A percentile compares a stretch with the other conserved stretches of the same genome.
Evolutionary conservation across 2,113 vertebrate genomes (phyloP).

Genomic region (Hemichromis elongatus): DNA sequence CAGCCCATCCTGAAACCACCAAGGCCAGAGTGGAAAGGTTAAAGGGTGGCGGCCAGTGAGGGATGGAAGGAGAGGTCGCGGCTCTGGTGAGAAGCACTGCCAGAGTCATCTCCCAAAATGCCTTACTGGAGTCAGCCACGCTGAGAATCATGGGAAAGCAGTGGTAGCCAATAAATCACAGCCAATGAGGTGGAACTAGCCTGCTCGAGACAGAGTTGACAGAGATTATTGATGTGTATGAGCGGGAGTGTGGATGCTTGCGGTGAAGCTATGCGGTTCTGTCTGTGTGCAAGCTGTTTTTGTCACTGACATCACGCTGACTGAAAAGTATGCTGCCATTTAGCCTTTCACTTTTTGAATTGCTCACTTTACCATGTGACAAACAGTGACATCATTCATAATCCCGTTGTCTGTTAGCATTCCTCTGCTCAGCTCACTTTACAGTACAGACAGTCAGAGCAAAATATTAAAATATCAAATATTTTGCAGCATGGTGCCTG

Average conservation of each 20-base stretch:
- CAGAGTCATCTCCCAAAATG: slow-evolving; percentile 49
- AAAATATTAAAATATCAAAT: neutral
- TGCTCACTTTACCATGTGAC: neutral
- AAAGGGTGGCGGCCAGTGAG: slow-evolving; percentile 11
- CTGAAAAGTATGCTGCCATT: neutral
- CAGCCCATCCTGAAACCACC: neutral
- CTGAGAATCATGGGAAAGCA: slow-evolving; percentile 69
- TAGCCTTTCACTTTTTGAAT: neutral
- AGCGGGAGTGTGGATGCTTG: neutral
- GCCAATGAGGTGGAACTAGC: slow-evolving; percentile 70
- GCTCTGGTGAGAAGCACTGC: slow-evolving; percentile 45
- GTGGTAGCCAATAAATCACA: slow-evolving; percentile 68
- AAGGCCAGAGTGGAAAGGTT: slow-evolving; percentile 51
- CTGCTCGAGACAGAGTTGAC: slow-evolving; percentile 27
- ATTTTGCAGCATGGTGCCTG: neutral
- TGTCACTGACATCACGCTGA: slow-evolving; percentile 2
- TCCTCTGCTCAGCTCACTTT: neutral
- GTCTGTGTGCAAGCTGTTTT: slow-evolving; percentile 4
- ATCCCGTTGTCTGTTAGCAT: neutral
- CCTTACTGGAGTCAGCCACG: slow-evolving; percentile 56
- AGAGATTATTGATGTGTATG: slow-evolving; percentile 49
- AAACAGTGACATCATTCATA: neutral
- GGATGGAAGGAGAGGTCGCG: slow-evolving; percentile 39
- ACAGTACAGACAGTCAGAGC: neutral
- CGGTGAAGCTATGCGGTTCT: neutral